A percentile compares a stretch with the other conserved stretches of the same genome.
These are phyloP conservation scores for Notocelia uddmanniana DNA, from an alignment of 2,888 invertebrate genomes.

Conservation along the genomic window DNA sequence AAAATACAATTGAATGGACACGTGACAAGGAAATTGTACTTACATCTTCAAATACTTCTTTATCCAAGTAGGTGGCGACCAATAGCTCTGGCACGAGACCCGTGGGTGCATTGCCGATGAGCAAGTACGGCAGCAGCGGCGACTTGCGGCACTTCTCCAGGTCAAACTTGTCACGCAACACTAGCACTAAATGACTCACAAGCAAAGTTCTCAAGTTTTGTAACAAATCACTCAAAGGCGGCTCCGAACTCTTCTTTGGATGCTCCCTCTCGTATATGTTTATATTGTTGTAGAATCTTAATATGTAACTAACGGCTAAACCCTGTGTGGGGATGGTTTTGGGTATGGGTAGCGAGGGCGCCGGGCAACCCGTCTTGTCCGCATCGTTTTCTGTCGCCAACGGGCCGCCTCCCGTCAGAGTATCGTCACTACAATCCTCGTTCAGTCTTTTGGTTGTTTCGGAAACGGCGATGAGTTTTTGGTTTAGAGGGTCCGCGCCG, in stretches of 20 bases:
- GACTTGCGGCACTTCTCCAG: conserved; percentile 85
- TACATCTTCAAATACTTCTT: conserved; percentile 85
- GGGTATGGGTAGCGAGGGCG: conserved; percentile 76
- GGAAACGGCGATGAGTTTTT: conserved; percentile 76
- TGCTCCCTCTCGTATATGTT: conserved; percentile 90
- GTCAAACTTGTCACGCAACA: conserved; percentile 84
- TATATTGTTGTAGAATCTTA: conserved; percentile 88
- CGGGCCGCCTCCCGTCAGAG: conserved; percentile 68
- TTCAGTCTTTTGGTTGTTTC: conserved; percentile 77
- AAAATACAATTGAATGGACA: too few species aligned
- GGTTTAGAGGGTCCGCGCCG: conserved; percentile 85
- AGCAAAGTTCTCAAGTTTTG: conserved; percentile 84
- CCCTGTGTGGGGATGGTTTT: conserved; percentile 76
- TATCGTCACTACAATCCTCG: conserved; percentile 78
- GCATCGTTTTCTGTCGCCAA: conserved; percentile 68
- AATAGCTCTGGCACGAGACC: conserved; percentile 90
- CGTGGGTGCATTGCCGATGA: conserved; percentile 89
- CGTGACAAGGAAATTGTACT: conserved; percentile 50
- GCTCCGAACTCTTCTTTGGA: conserved; percentile 91
- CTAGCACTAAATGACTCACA: conserved; percentile 86
- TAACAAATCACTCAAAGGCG: conserved; percentile 90
- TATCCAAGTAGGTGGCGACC: conserved; percentile 86
- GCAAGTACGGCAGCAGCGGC: conserved; percentile 88
- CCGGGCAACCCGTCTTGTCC: conserved; percentile 76
- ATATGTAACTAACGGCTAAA: conserved; percentile 77